Conservation (phyloP, 1,140 invertebrate genomes). For the Lasioglossum albipes region DNA sequence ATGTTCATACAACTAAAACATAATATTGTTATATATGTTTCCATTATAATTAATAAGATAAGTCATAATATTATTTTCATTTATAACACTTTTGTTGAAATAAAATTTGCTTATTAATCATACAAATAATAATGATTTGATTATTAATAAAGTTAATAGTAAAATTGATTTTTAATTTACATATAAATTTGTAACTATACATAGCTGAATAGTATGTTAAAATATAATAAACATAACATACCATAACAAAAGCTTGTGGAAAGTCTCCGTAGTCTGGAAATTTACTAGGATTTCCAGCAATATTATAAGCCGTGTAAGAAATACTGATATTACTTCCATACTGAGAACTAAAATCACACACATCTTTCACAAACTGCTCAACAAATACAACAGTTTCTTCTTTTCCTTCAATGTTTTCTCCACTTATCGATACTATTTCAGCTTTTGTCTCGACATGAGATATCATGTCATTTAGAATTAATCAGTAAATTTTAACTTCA, state of each 20-base stretch:
- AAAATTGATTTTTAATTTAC: neutral
- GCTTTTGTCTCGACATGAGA: constrained; percentile 35
- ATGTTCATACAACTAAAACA: too few relatives aligned
- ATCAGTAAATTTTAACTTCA: constrained; percentile 3
- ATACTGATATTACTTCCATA: constrained; percentile 93
- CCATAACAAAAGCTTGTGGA: constrained; percentile 93
- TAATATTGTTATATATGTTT: too few relatives aligned
- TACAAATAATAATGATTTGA: too few relatives aligned
- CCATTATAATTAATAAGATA: too few relatives aligned
- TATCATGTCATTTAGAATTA: constrained; percentile 51
- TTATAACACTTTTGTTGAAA: too few relatives aligned
- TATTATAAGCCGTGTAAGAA: constrained; percentile 92
- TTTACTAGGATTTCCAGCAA: constrained; percentile 89
- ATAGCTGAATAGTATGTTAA: neutral
- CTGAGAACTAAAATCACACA: constrained; percentile 92
- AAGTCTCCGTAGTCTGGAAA: constrained; percentile 94
- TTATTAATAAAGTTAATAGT: too few relatives aligned
- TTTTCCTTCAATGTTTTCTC: constrained; percentile 44
- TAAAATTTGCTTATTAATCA: too few relatives aligned
- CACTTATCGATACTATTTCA: constrained; percentile 30
- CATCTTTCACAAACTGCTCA: constrained; percentile 85
- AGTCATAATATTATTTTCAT: too few relatives aligned
- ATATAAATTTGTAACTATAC: neutral
- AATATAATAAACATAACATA: constrained; percentile 76
- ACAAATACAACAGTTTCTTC: constrained; percentile 75